Evolutionary conservation across 1,140 invertebrate species (phyloP), one percentile per base, ranked within the genome.

Genomic region (Camponotus vicinus): DNA sequence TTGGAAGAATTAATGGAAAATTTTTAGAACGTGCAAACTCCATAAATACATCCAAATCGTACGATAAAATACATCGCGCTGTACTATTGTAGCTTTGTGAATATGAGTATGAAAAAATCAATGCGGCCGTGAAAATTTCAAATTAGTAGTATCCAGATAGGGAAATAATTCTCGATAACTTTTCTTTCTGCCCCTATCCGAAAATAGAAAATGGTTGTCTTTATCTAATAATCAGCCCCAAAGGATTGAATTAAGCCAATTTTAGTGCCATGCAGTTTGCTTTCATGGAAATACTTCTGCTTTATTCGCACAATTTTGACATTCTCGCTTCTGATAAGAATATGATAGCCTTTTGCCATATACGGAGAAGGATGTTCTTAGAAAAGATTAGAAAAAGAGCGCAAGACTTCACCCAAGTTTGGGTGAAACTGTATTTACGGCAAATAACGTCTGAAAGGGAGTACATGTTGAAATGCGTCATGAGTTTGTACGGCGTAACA

Each of bases 331-430:
- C 93, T 5, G 92, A 95, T 5, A 95, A 97, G 34, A 97, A 97
- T 71, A 91, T 97, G 3, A 97, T 97, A 69, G 97, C 96, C 18
- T 97, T 97, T 83, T 94, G 97, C n/a, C 97, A 98, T 92, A 96
- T 98, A 86, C 98, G 98, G 98, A 96, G 96, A 69, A 18, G 98
- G 97, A 4, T 96, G 93, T 97, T 85, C 95, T 98, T 57, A 98
- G 98, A 93, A 32, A 94, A 95, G 64, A 92, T 95, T 5, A 87
- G 89, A 69, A 61, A 92, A 59, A 90, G 96, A 6, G 93, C 93
- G 18, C 77, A 86, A 55, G 93, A 96, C n/a, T 90, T 95, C 27
- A 76, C 95, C n/a, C 75, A 94, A 3, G 21, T 84, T 6, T 92
- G 92, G 89, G 85, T 95, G 0, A 94, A 93, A 59, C 94, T 95